phyloP scores from a whole-genome alignment of 2,113 vertebrate genomes.

The Corvus moneduloides region DNA sequence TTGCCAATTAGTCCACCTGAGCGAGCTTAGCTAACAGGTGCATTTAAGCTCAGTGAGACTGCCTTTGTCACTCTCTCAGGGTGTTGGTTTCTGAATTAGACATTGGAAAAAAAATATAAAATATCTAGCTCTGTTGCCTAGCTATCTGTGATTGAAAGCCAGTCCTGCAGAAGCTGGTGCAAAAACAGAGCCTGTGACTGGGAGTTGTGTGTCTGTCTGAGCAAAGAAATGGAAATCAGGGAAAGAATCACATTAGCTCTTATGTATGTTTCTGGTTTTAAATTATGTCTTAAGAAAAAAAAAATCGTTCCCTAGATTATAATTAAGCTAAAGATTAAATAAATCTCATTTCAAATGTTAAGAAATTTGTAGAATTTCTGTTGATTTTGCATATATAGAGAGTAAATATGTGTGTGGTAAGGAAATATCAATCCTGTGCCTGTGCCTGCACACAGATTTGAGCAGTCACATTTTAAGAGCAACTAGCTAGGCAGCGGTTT shows the following conservation, averaged over 20 bases:
- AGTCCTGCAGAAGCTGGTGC: background rate
- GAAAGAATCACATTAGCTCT: background rate
- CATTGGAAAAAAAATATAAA: background rate
- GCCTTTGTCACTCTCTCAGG: background rate
- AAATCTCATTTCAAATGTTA: background rate
- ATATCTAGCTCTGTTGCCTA: background rate
- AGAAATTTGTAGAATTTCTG: background rate
- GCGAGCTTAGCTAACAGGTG: background rate
- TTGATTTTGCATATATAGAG: background rate
- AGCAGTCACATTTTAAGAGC: background rate
- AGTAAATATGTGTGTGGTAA: background rate
- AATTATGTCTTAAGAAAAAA: background rate
- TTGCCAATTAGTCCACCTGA: background rate
- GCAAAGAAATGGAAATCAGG: background rate
- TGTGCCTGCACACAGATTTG: background rate
- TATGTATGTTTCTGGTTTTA: background rate
- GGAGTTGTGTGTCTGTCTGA: background rate
- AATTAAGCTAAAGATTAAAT: background rate
- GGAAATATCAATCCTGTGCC: background rate
- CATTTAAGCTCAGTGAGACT: background rate
- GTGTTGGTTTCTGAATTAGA: background rate
- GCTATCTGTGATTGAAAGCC: background rate
- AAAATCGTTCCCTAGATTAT: background rate
- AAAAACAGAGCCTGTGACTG: background rate
- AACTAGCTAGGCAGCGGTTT: background rate